Evolutionary conservation across 2,888 invertebrate genomes (phyloP).

Genomic region (Machimus rusticus): DNA sequence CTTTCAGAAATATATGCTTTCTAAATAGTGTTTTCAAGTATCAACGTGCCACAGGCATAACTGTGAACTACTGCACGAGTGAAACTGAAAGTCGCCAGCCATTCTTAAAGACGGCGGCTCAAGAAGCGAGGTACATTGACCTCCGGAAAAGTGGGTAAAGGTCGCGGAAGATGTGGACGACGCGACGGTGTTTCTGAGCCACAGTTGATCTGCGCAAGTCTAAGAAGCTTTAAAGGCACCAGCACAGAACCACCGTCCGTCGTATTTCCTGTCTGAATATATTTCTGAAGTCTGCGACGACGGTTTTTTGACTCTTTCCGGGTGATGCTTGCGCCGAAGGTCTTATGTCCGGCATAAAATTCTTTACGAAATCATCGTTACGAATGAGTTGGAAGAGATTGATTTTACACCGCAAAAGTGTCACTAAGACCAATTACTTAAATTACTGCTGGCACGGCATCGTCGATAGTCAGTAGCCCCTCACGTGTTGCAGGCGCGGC

Average conservation of each 20-base stretch:
- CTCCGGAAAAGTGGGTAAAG: not conserved
- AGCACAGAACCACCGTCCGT: not conserved
- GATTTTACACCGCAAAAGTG: not conserved
- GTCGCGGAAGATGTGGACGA: not conserved
- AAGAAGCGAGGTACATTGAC: not conserved
- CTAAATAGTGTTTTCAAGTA: not conserved
- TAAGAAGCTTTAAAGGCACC: not conserved
- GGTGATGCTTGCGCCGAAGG: not conserved
- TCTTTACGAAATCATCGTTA: not conserved
- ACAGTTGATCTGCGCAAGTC: not conserved
- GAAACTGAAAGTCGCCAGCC: not conserved
- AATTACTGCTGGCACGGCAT: not conserved
- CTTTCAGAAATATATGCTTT: not conserved
- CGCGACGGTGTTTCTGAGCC: not conserved
- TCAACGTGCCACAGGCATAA: not conserved
- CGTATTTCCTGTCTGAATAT: not conserved
- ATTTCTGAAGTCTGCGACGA: not conserved
- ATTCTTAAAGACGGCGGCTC: not conserved
- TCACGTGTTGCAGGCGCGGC: not conserved
- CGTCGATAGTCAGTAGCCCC: not conserved
- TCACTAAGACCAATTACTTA: not conserved
- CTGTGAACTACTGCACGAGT: not conserved
- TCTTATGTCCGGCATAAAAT: not conserved
- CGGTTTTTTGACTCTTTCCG: not conserved
- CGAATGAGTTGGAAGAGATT: not conserved